A percentile compares a stretch with the other conserved stretches of the same genome.
Conservation (phyloP, 2,797 vertebrate genomes). For the Phalanger gymnotis region DNA sequence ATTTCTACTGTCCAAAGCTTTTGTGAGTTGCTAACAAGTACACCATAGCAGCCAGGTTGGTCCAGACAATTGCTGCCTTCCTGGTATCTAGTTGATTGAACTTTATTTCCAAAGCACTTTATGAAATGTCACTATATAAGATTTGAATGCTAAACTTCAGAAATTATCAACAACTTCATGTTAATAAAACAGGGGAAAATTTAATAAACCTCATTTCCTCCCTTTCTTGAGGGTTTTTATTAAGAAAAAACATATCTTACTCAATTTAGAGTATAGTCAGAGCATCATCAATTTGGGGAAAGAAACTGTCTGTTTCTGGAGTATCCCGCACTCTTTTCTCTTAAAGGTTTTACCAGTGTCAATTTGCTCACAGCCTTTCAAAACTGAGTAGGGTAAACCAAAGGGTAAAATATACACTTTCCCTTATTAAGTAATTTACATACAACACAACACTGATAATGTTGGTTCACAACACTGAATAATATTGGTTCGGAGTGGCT, state of each 20-base stretch:
- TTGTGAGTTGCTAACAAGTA: background rate
- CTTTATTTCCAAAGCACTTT: background rate
- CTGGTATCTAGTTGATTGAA: background rate
- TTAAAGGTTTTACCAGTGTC: background rate
- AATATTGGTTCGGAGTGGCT: accelerated
- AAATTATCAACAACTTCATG: background rate
- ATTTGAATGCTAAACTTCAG: background rate
- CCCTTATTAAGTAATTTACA: accelerated
- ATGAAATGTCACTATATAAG: background rate
- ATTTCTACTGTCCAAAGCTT: background rate
- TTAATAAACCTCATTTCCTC: too few relatives aligned
- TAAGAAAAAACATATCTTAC: accelerated
- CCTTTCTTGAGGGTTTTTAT: background rate
- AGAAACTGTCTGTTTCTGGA: background rate
- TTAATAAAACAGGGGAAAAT: background rate
- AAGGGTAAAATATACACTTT: accelerated
- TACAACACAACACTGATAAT: too few relatives aligned
- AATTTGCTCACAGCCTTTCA: background rate
- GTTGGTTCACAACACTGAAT: too few relatives aligned
- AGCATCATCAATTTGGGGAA: too few relatives aligned
- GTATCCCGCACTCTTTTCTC: background rate
- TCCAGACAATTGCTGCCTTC: background rate
- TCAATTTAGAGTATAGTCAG: background rate
- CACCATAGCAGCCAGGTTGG: background rate
- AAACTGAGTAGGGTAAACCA: background rate